Evolutionary conservation across 1,140 invertebrate genomes (phyloP).

Genomic region (Camponotus pennsylvanicus): DNA sequence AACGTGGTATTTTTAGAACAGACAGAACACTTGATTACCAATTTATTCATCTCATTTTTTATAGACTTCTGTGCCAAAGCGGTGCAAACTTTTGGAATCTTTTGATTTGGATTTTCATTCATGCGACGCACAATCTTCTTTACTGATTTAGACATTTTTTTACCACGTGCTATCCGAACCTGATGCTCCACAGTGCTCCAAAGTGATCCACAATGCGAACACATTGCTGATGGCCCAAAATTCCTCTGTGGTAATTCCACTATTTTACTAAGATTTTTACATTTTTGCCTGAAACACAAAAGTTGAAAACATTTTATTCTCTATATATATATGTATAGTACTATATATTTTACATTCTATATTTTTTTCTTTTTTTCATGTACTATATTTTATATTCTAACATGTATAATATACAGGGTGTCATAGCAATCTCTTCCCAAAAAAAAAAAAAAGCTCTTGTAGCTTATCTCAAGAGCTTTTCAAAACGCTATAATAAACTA

Average conservation of each 20-base stretch:
- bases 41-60: constrained; percentile 78
- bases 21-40: constrained; percentile 78
- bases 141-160: constrained; percentile 69
- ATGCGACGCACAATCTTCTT: constrained; percentile 67
- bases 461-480: no score
- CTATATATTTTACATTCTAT: no score
- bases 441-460: no score
- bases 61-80: constrained; percentile 75
- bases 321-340: no score
- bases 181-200: constrained; percentile 76
- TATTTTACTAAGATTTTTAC: constrained; percentile 56
- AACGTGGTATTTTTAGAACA: constrained; percentile 76
- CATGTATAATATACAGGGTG: no score
- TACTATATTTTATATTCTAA: no score
- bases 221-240: constrained; percentile 79
- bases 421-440: no score
- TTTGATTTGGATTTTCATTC: constrained; percentile 48
- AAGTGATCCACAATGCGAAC: constrained; percentile 80
- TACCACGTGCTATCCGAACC: constrained; percentile 74
- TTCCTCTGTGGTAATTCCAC: constrained; percentile 74
- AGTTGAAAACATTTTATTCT: neutral
- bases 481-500: no score
- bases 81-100: constrained; percentile 71
- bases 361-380: no score
- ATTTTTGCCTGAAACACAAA: constrained; percentile 75